Base-by-base conservation (phyloP, 1,140 invertebrate genomes). In the Zaprionus lachaisei region DNA sequence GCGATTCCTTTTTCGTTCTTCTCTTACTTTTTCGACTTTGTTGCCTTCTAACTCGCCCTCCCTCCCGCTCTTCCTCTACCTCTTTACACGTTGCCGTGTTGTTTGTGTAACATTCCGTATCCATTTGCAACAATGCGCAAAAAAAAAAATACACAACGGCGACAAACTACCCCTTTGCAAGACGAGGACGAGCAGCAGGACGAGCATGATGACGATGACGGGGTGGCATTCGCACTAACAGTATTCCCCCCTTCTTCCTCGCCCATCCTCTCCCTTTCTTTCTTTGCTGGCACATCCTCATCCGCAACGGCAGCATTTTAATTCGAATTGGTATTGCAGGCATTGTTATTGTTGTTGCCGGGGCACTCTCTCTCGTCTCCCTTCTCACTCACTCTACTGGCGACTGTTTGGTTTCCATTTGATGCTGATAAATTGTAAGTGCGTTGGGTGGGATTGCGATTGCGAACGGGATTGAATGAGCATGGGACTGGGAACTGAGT, bases 381-480 rank as follows among this genome's bases (percentile, higher is more conserved):
- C 24, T 15, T 66, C 38, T 34, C 24, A 47, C 63, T 68, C 63
- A 54, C 58, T 20, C 61, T 14, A 0, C 11, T 37, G 41, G 26
- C 14, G 47, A 24, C 51, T 72, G 80, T 89, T 87, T 84, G 84
- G 84, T 89, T 87, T 87, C 84, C 84, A 87, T 89, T 87, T 87
- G 84, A 87, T 87, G 85, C 84, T 89, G 84, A 87, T 87, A 87
- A 87, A 87, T 87, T 87, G 84, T 89, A 84, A 87, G 85, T 77
- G 81, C 83, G 77, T 76, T 77, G 72, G 80, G 54, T 80, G 75
- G 75, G 67, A 63, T 51, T 73, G 22, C 14, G 51, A 22, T 44
- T 64, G 54, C 51, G 61, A 56, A 22, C 26, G 24, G 38, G 28
- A 64, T 68, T 68, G 64, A 17, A 34, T 64, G 51, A 3, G 58